phyloP scores from a whole-genome alignment of 2,797 vertebrate genomes.

The Dryobates pubescens region DNA sequence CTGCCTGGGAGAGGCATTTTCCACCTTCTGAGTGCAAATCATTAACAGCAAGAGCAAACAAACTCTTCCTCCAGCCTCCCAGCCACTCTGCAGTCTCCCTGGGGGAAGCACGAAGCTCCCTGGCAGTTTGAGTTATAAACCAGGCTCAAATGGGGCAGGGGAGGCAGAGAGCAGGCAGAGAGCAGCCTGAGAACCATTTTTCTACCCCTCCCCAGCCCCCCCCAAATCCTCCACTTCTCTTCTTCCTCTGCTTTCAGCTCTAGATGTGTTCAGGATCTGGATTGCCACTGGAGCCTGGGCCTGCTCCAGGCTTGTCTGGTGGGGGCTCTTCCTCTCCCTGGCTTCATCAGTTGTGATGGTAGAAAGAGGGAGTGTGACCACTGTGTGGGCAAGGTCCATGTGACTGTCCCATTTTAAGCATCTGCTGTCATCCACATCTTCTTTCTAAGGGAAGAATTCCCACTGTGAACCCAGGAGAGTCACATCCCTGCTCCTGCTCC shows the following conservation, averaged over 20 bases:
- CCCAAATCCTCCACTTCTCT: neutral
- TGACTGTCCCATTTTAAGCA: slow-evolving; percentile 34
- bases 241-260: neutral
- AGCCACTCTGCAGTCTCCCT: neutral
- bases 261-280: neutral
- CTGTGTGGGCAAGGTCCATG: slow-evolving; percentile 29
- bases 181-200: neutral
- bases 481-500: neutral
- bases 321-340: neutral
- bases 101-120: neutral
- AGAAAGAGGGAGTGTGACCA: slow-evolving; percentile 6
- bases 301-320: neutral
- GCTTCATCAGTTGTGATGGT: neutral
- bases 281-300: neutral
- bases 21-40: neutral
- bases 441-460: neutral
- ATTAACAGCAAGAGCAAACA: slow-evolving; percentile 13
- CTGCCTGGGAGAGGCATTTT: neutral
- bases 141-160: neutral
- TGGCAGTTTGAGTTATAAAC: neutral
- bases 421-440: neutral
- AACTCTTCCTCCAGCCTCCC: neutral
- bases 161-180: neutral
- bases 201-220: neutral
- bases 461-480: neutral